Evolutionary conservation across 2,888 invertebrate species (phyloP).

Genomic region (Rhorus exstirpatorius): DNA sequence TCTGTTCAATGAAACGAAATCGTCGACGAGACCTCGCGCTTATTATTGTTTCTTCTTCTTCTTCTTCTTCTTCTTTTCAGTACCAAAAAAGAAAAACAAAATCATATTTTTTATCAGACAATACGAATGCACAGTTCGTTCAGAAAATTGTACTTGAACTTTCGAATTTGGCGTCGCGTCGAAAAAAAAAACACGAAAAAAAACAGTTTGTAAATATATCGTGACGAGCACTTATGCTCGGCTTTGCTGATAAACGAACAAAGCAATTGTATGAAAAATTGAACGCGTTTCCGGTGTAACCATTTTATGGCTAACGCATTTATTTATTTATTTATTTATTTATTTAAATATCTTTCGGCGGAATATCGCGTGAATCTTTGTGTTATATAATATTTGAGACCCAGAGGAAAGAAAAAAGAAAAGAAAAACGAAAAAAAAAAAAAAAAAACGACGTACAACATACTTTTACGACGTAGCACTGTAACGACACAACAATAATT

Average conservation of each 20-base stretch:
- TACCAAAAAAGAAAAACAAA: slow-evolving; percentile 21
- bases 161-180: background rate
- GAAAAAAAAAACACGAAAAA: slow-evolving; percentile 11
- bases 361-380: slow-evolving; percentile 46
- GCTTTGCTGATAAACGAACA: slow-evolving; percentile 36
- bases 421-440: too few relatives aligned
- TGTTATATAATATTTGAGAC: slow-evolving; percentile 34
- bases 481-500: slow-evolving; percentile 77
- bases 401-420: too few relatives aligned
- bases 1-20: too few relatives aligned
- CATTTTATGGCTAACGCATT: slow-evolving; percentile 30
- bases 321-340: slow-evolving; percentile 19
- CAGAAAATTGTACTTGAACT: too few relatives aligned
- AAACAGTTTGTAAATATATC: slow-evolving; percentile 62
- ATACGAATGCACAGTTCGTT: background rate
- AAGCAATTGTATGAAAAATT: slow-evolving; percentile 7
- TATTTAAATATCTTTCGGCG: slow-evolving; percentile 38
- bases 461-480: slow-evolving; percentile 68
- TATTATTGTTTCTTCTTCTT: too few relatives aligned
- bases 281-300: slow-evolving; percentile 16
- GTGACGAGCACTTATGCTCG: slow-evolving; percentile 26
- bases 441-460: slow-evolving; percentile 44
- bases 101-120: slow-evolving; percentile 4
- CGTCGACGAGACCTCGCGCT: background rate
- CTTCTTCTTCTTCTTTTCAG: slow-evolving; percentile 8